Evolutionary conservation across 2,888 invertebrate species (phyloP), one percentile per base, ranked within the genome.

Genomic region (Harpalus rubripes): DNA sequence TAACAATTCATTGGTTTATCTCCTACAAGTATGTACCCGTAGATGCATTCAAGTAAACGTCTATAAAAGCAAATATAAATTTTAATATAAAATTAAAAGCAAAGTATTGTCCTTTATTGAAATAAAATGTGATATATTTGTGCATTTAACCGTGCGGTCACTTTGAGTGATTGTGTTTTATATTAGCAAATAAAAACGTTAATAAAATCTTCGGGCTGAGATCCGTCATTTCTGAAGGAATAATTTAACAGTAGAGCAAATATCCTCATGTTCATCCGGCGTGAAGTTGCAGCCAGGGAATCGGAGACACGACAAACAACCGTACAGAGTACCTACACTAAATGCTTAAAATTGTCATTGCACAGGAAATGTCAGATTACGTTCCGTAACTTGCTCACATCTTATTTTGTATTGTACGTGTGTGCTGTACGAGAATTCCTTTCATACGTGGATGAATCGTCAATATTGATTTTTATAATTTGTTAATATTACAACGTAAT

Each of bases 271-370:
- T 59, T 80, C 61, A 80, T 80, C 80, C 80, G 61, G 61, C 61
- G 80, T 80, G 61, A 80, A 59, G 18, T 39, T 16, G 52, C 56
- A 79, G 32, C 59, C 56, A 79, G 16, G 59, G 59, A 63, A 22
- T 63, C 56, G 58, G 58, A 58, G 56, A 79, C 72, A 72, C 32
- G 72, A 79, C 56, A 79, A 79, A 79, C 79, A 79, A 79, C 58
- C 58, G 56, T 79, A 79, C 32, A 22, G 44, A 52, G 44, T 12
- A 32, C 32, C 32, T 32, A 12, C 2, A 12, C 63, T 63, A 63
- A 63, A 63, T 22, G 63, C 12, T 63, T 12, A 26, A 22, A 1
- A 22, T 26, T 26, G 63, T 22, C 63, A 32, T 63, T 65, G 52
- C 63, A 81, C 26, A 52, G 65, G 81, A 81, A 81, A 65, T 44